phyloP scores from a whole-genome alignment of 2,797 vertebrate species.

The Amniataba percoides region DNA sequence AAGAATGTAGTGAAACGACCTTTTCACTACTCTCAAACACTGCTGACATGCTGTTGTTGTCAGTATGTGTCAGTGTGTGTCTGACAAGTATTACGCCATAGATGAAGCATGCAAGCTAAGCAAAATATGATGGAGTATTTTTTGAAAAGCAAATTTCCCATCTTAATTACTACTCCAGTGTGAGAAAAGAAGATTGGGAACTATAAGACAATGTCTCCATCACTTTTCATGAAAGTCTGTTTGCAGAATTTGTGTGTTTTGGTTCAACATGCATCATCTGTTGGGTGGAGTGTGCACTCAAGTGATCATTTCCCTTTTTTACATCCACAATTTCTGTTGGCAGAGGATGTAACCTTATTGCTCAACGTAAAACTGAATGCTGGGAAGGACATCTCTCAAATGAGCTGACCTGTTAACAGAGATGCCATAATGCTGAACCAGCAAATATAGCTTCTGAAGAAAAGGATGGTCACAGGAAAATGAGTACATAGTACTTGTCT shows the following conservation, averaged over 20 bases:
- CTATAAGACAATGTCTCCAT: background rate
- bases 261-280: slow-evolving; percentile 31
- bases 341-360: slow-evolving; percentile 74
- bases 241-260: slow-evolving; percentile 1
- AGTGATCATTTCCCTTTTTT: slow-evolving; percentile 78
- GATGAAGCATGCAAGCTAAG: slow-evolving; percentile 16
- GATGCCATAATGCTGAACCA: slow-evolving; percentile 59
- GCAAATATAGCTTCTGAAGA: slow-evolving; percentile 52
- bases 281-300: slow-evolving; percentile 42
- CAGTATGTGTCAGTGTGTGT: no score
- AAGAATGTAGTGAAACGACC: no score
- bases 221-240: slow-evolving; percentile 11
- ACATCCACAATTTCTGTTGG: slow-evolving; percentile 71
- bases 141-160: background rate
- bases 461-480: slow-evolving; percentile 34
- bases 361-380: slow-evolving; percentile 66
- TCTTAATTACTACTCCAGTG: background rate
- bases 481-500: slow-evolving; percentile 19
- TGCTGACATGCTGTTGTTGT: no score
- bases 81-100: background rate
- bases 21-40: no score
- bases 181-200: background rate
- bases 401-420: slow-evolving; percentile 40
- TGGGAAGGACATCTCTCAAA: slow-evolving; percentile 44
- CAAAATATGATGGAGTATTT: slow-evolving; percentile 21